Conservation (phyloP, 1,140 invertebrate species). For the Aleiodes sp. region DNA sequence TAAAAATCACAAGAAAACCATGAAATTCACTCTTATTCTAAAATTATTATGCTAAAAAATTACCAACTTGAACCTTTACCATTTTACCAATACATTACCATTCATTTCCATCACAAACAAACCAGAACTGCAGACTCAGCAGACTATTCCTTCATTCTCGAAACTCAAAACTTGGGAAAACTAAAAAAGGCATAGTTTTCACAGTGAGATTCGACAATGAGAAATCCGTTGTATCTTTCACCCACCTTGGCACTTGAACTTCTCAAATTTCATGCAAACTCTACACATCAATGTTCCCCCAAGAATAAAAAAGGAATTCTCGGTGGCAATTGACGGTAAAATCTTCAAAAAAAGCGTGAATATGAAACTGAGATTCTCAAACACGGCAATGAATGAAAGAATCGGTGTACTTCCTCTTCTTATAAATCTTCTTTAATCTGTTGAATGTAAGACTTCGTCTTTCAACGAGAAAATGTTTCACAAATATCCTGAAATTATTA, state of each 20-base stretch:
- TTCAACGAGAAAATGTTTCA: too few species aligned
- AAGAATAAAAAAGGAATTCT: not conserved
- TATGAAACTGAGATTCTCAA: not conserved
- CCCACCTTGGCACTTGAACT: not conserved
- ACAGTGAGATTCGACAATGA: not conserved
- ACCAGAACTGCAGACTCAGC: not conserved
- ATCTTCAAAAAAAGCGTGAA: not conserved
- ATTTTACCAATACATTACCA: constrained; percentile 11
- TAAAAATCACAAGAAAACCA: not conserved
- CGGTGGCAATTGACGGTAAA: not conserved
- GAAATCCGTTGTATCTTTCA: not conserved
- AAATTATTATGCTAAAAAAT: not conserved
- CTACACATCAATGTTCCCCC: not conserved
- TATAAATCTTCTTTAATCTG: not conserved
- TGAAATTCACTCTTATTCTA: not conserved
- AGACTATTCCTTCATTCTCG: not conserved
- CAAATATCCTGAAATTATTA: too few species aligned
- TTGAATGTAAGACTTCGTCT: too few species aligned
- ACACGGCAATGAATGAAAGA: not conserved
- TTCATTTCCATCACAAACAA: not conserved
- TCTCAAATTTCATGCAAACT: not conserved
- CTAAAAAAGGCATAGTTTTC: constrained; percentile 17
- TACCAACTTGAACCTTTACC: not conserved
- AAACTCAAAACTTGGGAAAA: not conserved
- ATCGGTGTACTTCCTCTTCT: not conserved